A percentile compares a stretch with the other conserved stretches of the same genome.
These are phyloP conservation scores for Neotoma lepida DNA, from an alignment of 2,113 vertebrate genomes.

Conservation along the genomic window DNA sequence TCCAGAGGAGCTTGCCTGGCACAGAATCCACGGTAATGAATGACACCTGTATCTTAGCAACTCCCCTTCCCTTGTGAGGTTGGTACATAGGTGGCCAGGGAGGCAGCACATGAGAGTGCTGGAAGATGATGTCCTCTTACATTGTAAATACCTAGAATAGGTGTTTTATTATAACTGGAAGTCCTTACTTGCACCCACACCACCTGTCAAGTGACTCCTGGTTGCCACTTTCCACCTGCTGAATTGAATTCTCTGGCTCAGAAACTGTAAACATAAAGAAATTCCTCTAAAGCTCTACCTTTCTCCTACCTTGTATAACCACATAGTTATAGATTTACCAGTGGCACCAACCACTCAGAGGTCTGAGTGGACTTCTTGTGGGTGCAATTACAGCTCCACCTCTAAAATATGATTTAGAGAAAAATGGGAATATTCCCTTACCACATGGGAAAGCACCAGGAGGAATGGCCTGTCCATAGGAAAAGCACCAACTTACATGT, in stretches of 20 bases:
- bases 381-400: not conserved
- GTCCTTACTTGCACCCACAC: not conserved
- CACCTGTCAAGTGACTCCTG: not conserved
- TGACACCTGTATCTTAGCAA: not conserved
- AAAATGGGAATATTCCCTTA: not conserved
- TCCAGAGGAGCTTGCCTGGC: not conserved
- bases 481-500: not conserved
- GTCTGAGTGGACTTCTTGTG: not conserved
- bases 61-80: not conserved
- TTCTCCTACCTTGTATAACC: not conserved
- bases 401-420: not conserved
- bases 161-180: not conserved
- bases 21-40: not conserved
- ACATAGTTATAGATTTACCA: not conserved
- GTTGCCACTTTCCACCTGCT: not conserved
- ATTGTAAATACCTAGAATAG: not conserved
- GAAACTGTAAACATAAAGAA: not conserved
- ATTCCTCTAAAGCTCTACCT: not conserved
- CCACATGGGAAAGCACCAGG: not conserved
- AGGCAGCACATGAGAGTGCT: not conserved
- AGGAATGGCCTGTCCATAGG: not conserved
- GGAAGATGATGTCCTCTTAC: not conserved
- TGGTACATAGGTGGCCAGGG: not conserved
- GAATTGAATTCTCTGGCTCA: constrained; percentile 5
- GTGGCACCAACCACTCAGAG: not conserved